A percentile compares a stretch with the other conserved stretches of the same genome.
Evolutionary conservation across 2,888 invertebrate genomes (phyloP).

Genomic region (Xylota sylvarum): DNA sequence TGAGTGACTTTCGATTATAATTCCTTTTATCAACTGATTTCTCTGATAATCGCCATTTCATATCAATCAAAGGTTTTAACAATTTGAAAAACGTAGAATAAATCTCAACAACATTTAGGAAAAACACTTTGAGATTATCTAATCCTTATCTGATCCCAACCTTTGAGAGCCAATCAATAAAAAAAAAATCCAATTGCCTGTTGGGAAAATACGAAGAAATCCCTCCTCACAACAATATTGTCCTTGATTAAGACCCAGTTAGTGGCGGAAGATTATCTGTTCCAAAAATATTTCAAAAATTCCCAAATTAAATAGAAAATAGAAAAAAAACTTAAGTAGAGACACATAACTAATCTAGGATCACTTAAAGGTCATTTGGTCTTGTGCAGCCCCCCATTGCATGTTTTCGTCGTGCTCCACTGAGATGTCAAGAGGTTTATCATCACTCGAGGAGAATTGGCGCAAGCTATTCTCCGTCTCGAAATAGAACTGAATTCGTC

Average conservation of each 20-base stretch:
- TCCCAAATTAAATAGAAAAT: constrained; percentile 19
- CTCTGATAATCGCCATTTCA: neutral
- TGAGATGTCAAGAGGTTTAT: constrained; percentile 14
- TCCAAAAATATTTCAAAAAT: constrained; percentile 17
- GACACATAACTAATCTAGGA: constrained; percentile 4
- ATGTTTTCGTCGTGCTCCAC: constrained; percentile 20
- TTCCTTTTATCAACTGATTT: neutral
- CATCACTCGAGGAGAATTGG: neutral
- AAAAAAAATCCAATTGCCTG: neutral
- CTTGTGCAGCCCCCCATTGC: constrained; percentile 24
- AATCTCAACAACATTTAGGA: constrained; percentile 8
- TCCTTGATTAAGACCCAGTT: constrained; percentile 17
- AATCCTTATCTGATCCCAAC: constrained; percentile 11
- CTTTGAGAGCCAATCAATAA: neutral
- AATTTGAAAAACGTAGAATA: neutral
- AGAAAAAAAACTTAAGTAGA: neutral
- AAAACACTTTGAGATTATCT: constrained; percentile 5
- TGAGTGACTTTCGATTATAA: neutral
- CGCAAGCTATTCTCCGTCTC: constrained; percentile 6
- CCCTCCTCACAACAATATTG: neutral
- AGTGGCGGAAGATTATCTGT: constrained; percentile 6
- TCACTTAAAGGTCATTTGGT: neutral
- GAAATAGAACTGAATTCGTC: neutral
- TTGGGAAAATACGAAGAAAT: constrained; percentile 9
- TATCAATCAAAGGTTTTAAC: neutral